Evolutionary conservation across 1,140 invertebrate genomes (phyloP).

Genomic region (Magallana ariakensis): DNA sequence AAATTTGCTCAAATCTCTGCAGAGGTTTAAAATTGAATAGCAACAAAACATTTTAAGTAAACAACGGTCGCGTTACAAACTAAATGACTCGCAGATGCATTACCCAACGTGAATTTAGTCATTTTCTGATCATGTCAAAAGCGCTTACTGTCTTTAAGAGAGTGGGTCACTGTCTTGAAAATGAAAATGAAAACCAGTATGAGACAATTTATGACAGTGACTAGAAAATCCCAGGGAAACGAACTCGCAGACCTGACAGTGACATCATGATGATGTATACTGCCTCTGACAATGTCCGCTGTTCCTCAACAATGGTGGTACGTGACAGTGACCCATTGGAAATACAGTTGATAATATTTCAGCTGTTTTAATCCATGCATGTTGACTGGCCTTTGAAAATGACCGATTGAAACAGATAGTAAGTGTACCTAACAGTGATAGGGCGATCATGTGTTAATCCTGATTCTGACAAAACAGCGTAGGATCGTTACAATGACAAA

Average conservation of each 20-base stretch:
- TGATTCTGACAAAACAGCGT: constrained; percentile 20
- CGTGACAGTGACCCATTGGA: constrained; percentile 62
- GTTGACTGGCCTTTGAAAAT: constrained; percentile 53
- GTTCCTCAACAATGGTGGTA: neutral
- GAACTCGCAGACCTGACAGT: constrained; percentile 54
- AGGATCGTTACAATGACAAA: constrained; percentile 46
- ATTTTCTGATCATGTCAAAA: constrained; percentile 53
- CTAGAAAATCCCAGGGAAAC: constrained; percentile 21
- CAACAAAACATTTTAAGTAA: no score
- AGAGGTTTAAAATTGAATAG: no score
- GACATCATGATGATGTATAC: constrained; percentile 47
- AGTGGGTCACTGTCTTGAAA: constrained; percentile 28
- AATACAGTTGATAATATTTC: constrained; percentile 23
- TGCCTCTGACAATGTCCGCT: constrained; percentile 38
- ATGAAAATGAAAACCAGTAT: constrained; percentile 37
- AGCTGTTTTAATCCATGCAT: constrained; percentile 21
- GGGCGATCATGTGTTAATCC: constrained; percentile 6
- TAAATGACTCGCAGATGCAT: constrained; percentile 15
- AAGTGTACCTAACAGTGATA: constrained; percentile 58
- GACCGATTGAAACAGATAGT: constrained; percentile 39
- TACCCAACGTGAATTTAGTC: neutral
- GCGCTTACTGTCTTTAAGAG: constrained; percentile 54
- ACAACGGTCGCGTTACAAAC: neutral
- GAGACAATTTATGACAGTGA: constrained; percentile 54
- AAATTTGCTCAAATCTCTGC: no score